These are phyloP conservation scores for Cantharis rustica DNA, from an alignment of 2,888 invertebrate genomes.

Conservation along the genomic window DNA sequence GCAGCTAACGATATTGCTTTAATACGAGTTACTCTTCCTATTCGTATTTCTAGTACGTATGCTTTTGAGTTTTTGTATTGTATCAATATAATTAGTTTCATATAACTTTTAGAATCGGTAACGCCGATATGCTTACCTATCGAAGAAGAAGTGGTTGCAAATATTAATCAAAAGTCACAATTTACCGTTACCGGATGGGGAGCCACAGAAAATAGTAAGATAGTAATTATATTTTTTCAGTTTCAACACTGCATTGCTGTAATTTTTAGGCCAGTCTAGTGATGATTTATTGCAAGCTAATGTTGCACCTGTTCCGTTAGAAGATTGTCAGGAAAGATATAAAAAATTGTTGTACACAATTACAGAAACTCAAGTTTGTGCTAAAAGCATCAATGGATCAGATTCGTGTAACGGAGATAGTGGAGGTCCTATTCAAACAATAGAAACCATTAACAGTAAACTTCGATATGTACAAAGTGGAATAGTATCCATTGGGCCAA, in stretches of 20 bases:
- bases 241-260: background rate
- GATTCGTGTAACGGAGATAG: conserved; percentile 73
- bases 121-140: conserved; percentile 58
- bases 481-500: conserved; percentile 60
- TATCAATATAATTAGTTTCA: too few relatives aligned
- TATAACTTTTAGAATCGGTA: conserved; percentile 46
- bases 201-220: conserved; percentile 59
- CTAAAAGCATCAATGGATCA: conserved; percentile 62
- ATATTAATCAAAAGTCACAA: conserved; percentile 56
- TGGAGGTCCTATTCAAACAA: conserved; percentile 65
- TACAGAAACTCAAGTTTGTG: conserved; percentile 61
- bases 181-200: conserved; percentile 79
- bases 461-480: conserved; percentile 63
- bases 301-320: conserved; percentile 46
- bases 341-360: conserved; percentile 36
- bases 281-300: background rate
- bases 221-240: background rate
- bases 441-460: conserved; percentile 43
- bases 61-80: background rate
- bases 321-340: conserved; percentile 46
- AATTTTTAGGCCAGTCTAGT: background rate
- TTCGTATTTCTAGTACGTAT: background rate
- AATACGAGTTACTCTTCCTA: background rate
- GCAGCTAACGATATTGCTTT: background rate
- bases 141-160: conserved; percentile 42